phyloP scores from a whole-genome alignment of 1,140 invertebrate genomes.

The Ceratina calcarata region DNA sequence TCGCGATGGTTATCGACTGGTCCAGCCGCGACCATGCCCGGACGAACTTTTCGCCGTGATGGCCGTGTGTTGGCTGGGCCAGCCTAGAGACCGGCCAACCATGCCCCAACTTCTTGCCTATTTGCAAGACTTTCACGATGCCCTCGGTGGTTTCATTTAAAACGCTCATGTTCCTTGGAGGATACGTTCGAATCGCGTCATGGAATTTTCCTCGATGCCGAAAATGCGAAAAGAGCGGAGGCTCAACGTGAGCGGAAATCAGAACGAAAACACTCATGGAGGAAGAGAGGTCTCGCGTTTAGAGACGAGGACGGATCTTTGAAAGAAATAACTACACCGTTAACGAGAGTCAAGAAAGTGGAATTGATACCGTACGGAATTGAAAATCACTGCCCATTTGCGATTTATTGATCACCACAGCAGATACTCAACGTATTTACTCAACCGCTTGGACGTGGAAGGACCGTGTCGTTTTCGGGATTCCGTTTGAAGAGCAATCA shows the following conservation, averaged over 20 bases:
- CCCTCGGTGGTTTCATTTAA: conserved; percentile 89
- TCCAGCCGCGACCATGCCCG: conserved; percentile 95
- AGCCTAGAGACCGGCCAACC: conserved; percentile 89
- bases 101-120: conserved; percentile 91
- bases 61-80: conserved; percentile 94
- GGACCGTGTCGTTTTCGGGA: conserved; percentile 1
- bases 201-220: background rate
- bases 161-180: background rate
- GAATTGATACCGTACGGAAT: conserved; percentile 56
- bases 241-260: background rate
- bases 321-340: background rate
- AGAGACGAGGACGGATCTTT: background rate
- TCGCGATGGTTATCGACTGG: conserved; percentile 91
- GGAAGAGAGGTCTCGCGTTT: background rate
- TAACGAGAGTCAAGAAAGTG: background rate
- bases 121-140: conserved; percentile 93
- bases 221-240: background rate
- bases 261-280: background rate
- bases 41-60: conserved; percentile 96
- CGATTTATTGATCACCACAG: conserved; percentile 31
- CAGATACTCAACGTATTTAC: background rate
- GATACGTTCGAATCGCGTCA: conserved; percentile 8
- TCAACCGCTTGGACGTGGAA: no score
- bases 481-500: conserved; percentile 20
- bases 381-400: conserved; percentile 57